A percentile compares a stretch with the other conserved stretches of the same genome.
Evolutionary conservation across 2,888 invertebrate species (phyloP).

Genomic region (Habroteleia sp.): DNA sequence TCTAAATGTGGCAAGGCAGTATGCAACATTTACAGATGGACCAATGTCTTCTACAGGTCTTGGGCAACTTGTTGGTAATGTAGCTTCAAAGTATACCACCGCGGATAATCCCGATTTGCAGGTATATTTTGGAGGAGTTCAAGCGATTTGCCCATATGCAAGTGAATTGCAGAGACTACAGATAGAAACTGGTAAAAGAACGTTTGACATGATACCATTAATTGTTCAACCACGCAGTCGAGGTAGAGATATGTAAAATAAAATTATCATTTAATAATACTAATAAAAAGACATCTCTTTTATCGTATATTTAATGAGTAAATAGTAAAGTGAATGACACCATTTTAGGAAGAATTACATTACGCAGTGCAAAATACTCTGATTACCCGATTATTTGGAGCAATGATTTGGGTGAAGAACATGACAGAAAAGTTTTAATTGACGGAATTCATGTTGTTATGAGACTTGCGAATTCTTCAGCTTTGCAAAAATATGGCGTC

Average conservation of each 20-base stretch:
- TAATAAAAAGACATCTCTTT: too few relatives aligned
- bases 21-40: constrained; percentile 81
- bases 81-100: constrained; percentile 84
- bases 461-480: constrained; percentile 82
- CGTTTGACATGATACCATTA: constrained; percentile 83
- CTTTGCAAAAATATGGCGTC: constrained; percentile 69
- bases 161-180: constrained; percentile 70
- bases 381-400: constrained; percentile 87
- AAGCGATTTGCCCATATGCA: constrained; percentile 82
- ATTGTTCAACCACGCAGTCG: constrained; percentile 85
- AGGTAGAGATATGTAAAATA: constrained; percentile 77
- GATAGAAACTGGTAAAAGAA: constrained; percentile 23
- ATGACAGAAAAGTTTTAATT: constrained; percentile 84
- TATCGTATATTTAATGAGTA: too few relatives aligned
- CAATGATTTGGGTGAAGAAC: constrained; percentile 87
- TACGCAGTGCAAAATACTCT: constrained; percentile 86
- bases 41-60: constrained; percentile 85
- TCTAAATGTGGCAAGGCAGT: not conserved
- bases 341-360: constrained; percentile 82
- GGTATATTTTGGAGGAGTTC: constrained; percentile 85
- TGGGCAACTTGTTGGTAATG: constrained; percentile 86
- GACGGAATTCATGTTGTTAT: constrained; percentile 84
- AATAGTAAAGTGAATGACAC: too few relatives aligned
- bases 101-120: constrained; percentile 86
- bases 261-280: too few relatives aligned